Conservation (phyloP, 2,113 vertebrate genomes). For the Xenopus borealis region DNA sequence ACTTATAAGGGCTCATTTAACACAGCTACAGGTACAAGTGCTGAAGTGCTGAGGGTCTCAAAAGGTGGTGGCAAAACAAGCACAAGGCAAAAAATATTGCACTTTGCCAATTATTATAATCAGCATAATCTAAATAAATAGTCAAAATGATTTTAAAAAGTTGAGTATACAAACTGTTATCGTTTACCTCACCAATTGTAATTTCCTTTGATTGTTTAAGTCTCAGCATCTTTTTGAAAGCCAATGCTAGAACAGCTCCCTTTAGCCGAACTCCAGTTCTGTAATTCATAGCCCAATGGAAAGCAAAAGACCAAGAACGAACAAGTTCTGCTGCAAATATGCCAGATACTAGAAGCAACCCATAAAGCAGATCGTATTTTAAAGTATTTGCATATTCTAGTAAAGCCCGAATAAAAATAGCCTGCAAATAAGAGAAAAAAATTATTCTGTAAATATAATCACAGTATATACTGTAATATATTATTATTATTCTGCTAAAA, state of each 20-base stretch:
- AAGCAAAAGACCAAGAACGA: conserved; percentile 71
- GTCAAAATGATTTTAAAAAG: too few relatives aligned
- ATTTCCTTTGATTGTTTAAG: conserved; percentile 72
- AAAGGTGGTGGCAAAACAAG: too few relatives aligned
- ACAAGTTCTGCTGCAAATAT: conserved; percentile 68
- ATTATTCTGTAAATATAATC: background rate
- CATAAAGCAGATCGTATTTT: conserved; percentile 56
- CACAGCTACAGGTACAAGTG: too few relatives aligned
- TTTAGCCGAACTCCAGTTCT: conserved; percentile 72
- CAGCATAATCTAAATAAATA: too few relatives aligned
- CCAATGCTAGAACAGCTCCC: conserved; percentile 69
- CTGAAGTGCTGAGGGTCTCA: too few relatives aligned
- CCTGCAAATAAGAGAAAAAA: conserved; percentile 51
- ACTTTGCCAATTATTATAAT: too few relatives aligned
- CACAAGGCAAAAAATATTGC: too few relatives aligned
- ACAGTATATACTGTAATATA: too few relatives aligned
- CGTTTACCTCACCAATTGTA: conserved; percentile 68
- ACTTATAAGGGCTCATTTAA: too few relatives aligned
- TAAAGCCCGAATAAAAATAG: conserved; percentile 67
- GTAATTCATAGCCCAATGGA: conserved; percentile 76
- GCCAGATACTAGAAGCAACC: conserved; percentile 65
- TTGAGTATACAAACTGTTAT: background rate
- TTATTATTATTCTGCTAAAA: too few relatives aligned
- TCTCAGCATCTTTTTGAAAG: conserved; percentile 71
- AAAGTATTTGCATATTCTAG: conserved; percentile 69